These are phyloP conservation scores for Macrostomum lignano DNA, from an alignment of 1,140 invertebrate genomes.

Conservation along the genomic window DNA sequence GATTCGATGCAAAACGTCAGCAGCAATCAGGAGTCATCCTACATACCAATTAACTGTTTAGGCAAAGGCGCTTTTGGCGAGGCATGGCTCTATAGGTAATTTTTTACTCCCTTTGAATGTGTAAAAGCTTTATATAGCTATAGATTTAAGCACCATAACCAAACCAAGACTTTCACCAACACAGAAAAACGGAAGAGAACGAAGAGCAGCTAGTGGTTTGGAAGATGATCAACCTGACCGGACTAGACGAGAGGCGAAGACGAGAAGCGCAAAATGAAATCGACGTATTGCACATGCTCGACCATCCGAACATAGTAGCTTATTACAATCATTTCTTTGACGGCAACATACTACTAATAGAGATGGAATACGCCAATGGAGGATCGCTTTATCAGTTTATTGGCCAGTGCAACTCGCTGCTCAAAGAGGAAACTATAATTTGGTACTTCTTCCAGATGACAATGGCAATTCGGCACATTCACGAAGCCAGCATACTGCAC, in stretches of 20 bases:
- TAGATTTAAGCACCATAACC: not conserved
- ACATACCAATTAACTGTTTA: slow-evolving; percentile 18
- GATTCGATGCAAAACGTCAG: too few species aligned
- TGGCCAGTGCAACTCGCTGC: not conserved
- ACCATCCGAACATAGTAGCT: slow-evolving; percentile 50
- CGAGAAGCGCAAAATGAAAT: slow-evolving; percentile 23
- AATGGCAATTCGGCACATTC: slow-evolving; percentile 22
- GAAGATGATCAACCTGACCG: slow-evolving; percentile 27
- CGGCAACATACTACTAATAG: slow-evolving; percentile 40
- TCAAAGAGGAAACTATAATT: slow-evolving; percentile 8
- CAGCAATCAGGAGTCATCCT: too few species aligned
- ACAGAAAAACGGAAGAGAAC: slow-evolving; percentile 13
- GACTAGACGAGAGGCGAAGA: slow-evolving; percentile 14
- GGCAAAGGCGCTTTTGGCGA: slow-evolving; percentile 26
- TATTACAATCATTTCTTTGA: slow-evolving; percentile 47
- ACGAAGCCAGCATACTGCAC: slow-evolving; percentile 23
- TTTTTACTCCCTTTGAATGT: not conserved
- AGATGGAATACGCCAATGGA: slow-evolving; percentile 51
- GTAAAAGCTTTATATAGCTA: not conserved
- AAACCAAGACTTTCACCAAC: not conserved
- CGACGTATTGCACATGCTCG: slow-evolving; percentile 38
- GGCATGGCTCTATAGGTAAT: slow-evolving; percentile 20
- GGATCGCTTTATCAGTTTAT: slow-evolving; percentile 7
- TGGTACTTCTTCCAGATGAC: slow-evolving; percentile 23
- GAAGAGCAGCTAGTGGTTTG: slow-evolving; percentile 27